Evolutionary conservation across 2,113 vertebrate genomes (phyloP), one percentile per base, ranked within the genome.

Genomic region (Oreochromis spilurus): DNA sequence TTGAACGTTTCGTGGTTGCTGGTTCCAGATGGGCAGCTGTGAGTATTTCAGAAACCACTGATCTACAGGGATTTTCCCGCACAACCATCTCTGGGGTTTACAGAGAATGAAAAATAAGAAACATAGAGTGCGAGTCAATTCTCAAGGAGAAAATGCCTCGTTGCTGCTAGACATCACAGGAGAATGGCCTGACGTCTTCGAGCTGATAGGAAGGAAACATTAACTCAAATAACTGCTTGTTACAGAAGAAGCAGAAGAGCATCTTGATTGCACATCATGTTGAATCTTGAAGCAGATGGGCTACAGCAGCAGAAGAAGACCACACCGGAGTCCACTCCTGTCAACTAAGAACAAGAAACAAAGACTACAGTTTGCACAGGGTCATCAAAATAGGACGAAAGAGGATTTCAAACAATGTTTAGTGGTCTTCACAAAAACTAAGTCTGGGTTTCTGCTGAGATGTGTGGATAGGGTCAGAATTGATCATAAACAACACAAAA

Each of bases 61-160:
- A 2, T 70, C 65, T 24, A 43, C 65, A 43, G 38, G 38, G 1
- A 70, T 70, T 43, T 70, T 9, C n/a, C 65, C 38, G 4, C 38
- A 70, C 13, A 70, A 4, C 13, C 55, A 29, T 58, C 55, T 16
- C 38, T 70, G 13, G 65, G 0, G 12, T 43, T 70, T 43, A 70
- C n/a, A 43, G 13, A 70, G n/a, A 43, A 24, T 24, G n/a, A 70
- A 43, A 21, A 43, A 43, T 24, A 43, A 43, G 38, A 65, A 36
- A 70, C 38, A 11, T 40, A 13, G 60, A 21, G 60, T 2, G 11
- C 38, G 34, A 2, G 34, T 65, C 34, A 65, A 38, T 65, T 11
- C 19, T 65, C 19, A 38, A 10, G 34, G 19, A 0, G 60, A 65
- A 65, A 65, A 65, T 38, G 19, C 6, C 60, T 0, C 0, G 0